These are phyloP conservation scores for Sesia apiformis DNA, from an alignment of 2,888 invertebrate species.

Conservation along the genomic window DNA sequence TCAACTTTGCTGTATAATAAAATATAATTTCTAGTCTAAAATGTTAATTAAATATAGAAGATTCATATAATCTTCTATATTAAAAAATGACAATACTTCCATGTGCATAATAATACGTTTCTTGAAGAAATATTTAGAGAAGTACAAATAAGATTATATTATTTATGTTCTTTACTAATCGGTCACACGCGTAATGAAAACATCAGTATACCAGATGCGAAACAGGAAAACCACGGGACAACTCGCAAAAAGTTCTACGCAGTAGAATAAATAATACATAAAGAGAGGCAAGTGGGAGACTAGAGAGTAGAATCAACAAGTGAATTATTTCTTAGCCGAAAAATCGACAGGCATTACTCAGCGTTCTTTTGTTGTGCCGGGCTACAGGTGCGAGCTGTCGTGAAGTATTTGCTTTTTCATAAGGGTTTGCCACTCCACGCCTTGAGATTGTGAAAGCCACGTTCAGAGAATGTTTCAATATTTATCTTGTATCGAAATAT, in stretches of 20 bases:
- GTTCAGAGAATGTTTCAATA: slow-evolving; percentile 23
- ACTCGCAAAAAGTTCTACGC: slow-evolving; percentile 25
- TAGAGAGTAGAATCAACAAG: slow-evolving; percentile 55
- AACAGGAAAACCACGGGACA: slow-evolving; percentile 9
- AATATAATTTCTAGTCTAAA: no score
- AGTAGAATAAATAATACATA: slow-evolving; percentile 42
- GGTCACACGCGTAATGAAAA: not conserved
- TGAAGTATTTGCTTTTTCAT: slow-evolving; percentile 44
- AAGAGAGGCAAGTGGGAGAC: slow-evolving; percentile 30
- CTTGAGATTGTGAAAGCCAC: slow-evolving; percentile 16
- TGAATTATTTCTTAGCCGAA: slow-evolving; percentile 62
- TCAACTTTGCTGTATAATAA: no score
- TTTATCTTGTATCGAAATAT: slow-evolving; percentile 11
- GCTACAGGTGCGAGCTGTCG: slow-evolving; percentile 48
- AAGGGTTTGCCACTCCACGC: slow-evolving; percentile 20
- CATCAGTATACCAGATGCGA: not conserved
- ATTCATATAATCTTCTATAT: no score
- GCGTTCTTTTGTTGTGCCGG: slow-evolving; percentile 48
- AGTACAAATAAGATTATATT: no score
- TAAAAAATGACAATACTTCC: no score
- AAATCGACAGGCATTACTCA: slow-evolving; percentile 57
- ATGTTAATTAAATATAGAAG: no score
- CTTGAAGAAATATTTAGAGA: no score
- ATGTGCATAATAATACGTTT: no score
- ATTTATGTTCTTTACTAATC: no score